Evolutionary conservation across 2,797 vertebrate genomes (phyloP).

Genomic region (Tenualosa thibaudeaui): DNA sequence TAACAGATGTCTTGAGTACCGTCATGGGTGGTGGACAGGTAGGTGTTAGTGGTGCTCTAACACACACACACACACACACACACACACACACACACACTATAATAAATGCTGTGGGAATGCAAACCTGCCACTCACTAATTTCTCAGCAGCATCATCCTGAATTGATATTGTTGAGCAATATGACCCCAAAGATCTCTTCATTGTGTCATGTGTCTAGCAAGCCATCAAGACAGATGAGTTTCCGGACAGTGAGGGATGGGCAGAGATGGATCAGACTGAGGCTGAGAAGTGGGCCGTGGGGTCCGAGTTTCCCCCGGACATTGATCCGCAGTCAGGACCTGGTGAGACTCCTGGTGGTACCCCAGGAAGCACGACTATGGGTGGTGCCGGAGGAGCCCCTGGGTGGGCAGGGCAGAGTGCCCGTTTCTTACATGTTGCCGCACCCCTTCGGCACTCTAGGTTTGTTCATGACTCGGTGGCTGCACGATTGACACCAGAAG

Average conservation of each 20-base stretch:
- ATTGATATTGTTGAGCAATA: neutral
- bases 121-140: too few relatives aligned
- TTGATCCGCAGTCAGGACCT: slow-evolving; percentile 43
- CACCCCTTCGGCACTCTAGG: slow-evolving; percentile 54
- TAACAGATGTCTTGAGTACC: slow-evolving; percentile 60
- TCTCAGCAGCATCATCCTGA: too few relatives aligned
- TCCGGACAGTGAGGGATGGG: slow-evolving; percentile 70
- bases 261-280: slow-evolving; percentile 68
- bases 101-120: too few relatives aligned
- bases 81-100: too few relatives aligned
- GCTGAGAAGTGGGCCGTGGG: slow-evolving; percentile 68
- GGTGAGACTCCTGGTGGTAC: neutral
- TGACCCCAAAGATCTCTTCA: neutral
- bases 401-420: slow-evolving; percentile 61
- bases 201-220: slow-evolving; percentile 41
- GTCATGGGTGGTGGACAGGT: slow-evolving; percentile 64
- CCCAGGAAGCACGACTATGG: slow-evolving; percentile 28
- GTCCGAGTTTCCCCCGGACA: slow-evolving; percentile 59
- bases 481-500: slow-evolving; percentile 76
- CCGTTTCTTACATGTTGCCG: slow-evolving; percentile 64
- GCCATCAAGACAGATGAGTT: slow-evolving; percentile 67
- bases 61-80: too few relatives aligned
- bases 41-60: slow-evolving; percentile 18
- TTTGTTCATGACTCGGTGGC: slow-evolving; percentile 69
- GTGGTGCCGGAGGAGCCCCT: slow-evolving; percentile 1